These are phyloP conservation scores for Drosophila virilis DNA, from an alignment of 1,140 invertebrate species.

Conservation along the genomic window DNA sequence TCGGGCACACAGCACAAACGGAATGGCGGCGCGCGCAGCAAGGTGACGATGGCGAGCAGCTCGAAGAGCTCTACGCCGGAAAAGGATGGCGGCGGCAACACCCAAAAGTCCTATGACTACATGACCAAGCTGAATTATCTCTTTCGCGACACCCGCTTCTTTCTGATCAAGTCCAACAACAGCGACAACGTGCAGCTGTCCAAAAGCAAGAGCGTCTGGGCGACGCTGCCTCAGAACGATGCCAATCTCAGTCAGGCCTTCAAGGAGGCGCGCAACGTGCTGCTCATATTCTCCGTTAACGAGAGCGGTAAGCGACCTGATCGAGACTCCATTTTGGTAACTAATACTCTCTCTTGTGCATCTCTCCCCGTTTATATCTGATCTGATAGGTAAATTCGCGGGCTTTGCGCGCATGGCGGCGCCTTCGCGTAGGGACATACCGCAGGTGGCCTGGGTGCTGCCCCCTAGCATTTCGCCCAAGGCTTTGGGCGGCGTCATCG, in stretches of 20 bases:
- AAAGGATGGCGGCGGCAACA: slow-evolving; percentile 54
- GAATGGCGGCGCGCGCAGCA: slow-evolving; percentile 62
- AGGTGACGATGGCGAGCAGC: slow-evolving; percentile 28
- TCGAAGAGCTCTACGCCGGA: slow-evolving; percentile 71
- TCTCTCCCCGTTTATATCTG: neutral
- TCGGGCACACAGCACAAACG: slow-evolving; percentile 78
- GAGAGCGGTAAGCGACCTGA: slow-evolving; percentile 90
- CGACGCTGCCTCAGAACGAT: slow-evolving; percentile 98
- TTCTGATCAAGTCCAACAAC: slow-evolving; percentile 99
- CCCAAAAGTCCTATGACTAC: slow-evolving; percentile 92
- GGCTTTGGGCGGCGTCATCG: slow-evolving; percentile 97
- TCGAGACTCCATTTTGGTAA: neutral
- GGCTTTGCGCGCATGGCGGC: slow-evolving; percentile 95
- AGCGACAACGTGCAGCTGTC: slow-evolving; percentile 97
- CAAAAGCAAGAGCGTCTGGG: slow-evolving; percentile 98
- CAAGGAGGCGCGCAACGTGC: slow-evolving; percentile 95
- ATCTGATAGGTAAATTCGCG: slow-evolving; percentile 88
- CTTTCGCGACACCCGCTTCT: slow-evolving; percentile 97
- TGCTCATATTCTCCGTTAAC: slow-evolving; percentile 98
- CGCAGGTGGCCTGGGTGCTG: slow-evolving; percentile 96
- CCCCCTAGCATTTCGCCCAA: slow-evolving; percentile 97
- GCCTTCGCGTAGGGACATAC: slow-evolving; percentile 94
- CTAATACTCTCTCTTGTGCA: neutral
- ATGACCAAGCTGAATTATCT: slow-evolving; percentile 96
- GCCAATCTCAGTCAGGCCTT: slow-evolving; percentile 97